Evolutionary conservation across 2,797 vertebrate genomes (phyloP).

Genomic region (Philypnodon macrostomus): DNA sequence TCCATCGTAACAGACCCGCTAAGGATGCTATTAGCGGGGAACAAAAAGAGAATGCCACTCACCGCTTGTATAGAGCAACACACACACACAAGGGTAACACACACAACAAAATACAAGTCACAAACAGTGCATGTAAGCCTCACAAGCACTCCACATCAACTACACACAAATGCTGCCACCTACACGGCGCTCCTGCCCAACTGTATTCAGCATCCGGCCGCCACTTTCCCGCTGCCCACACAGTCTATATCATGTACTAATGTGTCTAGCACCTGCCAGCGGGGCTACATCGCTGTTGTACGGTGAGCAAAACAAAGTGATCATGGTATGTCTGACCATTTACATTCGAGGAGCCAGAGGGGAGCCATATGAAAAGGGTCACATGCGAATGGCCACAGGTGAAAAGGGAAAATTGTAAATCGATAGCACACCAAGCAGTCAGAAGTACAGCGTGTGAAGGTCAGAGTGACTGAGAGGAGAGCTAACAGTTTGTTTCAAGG

Average conservation of each 20-base stretch:
- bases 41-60: slow-evolving; percentile 69
- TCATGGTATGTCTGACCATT: slow-evolving; percentile 12
- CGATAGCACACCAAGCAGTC: slow-evolving; percentile 7
- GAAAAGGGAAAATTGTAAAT: slow-evolving; percentile 29
- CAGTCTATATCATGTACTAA: slow-evolving; percentile 42
- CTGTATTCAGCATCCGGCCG: slow-evolving; percentile 40
- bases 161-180: slow-evolving; percentile 26
- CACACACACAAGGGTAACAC: slow-evolving; percentile 7
- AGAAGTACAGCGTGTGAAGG: slow-evolving; percentile 20
- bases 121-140: slow-evolving; percentile 36
- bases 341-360: slow-evolving; percentile 15
- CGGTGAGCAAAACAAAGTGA: not conserved
- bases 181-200: slow-evolving; percentile 30
- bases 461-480: slow-evolving; percentile 17
- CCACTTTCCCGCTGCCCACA: slow-evolving; percentile 60
- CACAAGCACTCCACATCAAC: slow-evolving; percentile 18
- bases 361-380: slow-evolving; percentile 12
- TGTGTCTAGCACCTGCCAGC: slow-evolving; percentile 56
- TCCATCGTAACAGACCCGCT: slow-evolving; percentile 77
- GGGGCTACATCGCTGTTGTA: slow-evolving; percentile 19
- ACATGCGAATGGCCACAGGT: not conserved
- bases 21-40: slow-evolving; percentile 79
- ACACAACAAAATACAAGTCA: slow-evolving; percentile 31
- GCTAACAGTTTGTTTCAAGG: not conserved
- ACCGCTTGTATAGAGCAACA: slow-evolving; percentile 43